Conservation (phyloP, 2,888 invertebrate species). For the Bombylius major region DNA sequence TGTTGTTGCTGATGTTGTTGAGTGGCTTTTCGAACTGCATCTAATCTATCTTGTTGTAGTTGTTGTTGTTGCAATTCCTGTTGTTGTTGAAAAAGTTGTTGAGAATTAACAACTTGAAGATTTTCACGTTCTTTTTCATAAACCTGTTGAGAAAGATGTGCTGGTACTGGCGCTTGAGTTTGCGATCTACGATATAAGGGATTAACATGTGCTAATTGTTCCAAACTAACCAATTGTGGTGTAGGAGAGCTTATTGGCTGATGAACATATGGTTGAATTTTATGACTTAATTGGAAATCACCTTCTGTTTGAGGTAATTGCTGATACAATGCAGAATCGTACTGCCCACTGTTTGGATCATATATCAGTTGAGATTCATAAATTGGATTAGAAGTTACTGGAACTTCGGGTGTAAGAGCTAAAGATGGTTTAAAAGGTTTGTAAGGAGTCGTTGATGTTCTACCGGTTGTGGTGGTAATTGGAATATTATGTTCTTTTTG, state of each 20-base stretch:
- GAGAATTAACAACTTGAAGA: conserved; percentile 47
- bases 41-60: conserved; percentile 43
- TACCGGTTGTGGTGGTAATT: conserved; percentile 38
- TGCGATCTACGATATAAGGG: conserved; percentile 21
- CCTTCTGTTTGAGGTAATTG: conserved; percentile 59
- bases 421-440: conserved; percentile 24
- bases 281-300: conserved; percentile 57
- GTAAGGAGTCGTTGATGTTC: conserved; percentile 5
- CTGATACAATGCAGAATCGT: conserved; percentile 67
- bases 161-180: conserved; percentile 31
- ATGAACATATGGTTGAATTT: conserved; percentile 61
- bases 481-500: conserved; percentile 50
- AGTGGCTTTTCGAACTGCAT: conserved; percentile 41
- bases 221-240: conserved; percentile 45
- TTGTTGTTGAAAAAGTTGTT: conserved; percentile 52
- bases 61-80: conserved; percentile 56
- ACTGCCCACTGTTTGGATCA: conserved; percentile 63
- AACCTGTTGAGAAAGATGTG: conserved; percentile 16
- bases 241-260: conserved; percentile 32
- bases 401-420: conserved; percentile 34
- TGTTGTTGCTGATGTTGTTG: conserved; percentile 8
- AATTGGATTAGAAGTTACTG: conserved; percentile 44
- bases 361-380: conserved; percentile 67
- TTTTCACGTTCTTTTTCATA: conserved; percentile 51
- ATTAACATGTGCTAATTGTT: conserved; percentile 42